Conservation (phyloP, 2,888 invertebrate genomes). For the Acanthococcus lagerstroemiae region DNA sequence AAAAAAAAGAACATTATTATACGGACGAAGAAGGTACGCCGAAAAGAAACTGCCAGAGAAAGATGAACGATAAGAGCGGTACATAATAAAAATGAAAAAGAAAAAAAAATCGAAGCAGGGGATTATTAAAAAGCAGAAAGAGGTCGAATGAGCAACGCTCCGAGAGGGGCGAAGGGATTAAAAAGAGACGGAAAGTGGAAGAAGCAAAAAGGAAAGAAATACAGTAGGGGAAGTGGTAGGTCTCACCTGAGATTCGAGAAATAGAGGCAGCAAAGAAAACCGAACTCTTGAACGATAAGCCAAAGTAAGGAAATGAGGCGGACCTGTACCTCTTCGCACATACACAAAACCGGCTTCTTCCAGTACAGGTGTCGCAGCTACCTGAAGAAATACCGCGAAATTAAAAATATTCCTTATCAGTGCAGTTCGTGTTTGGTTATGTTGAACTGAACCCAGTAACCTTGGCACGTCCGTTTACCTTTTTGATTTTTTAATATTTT, state of each 20-base stretch:
- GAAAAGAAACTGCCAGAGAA: background rate
- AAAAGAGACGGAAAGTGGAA: constrained; percentile 26
- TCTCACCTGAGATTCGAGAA: constrained; percentile 29
- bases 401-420: constrained; percentile 30
- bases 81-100: background rate
- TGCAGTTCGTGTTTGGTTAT: constrained; percentile 17
- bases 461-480: constrained; percentile 29
- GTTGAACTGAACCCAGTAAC: constrained; percentile 31
- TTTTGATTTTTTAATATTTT: constrained; percentile 7
- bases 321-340: constrained; percentile 21
- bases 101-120: background rate
- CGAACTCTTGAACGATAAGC: constrained; percentile 24
- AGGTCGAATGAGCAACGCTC: background rate
- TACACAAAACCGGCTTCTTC: constrained; percentile 22
- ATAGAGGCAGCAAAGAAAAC: constrained; percentile 20
- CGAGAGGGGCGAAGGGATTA: constrained; percentile 21
- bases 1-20: background rate
- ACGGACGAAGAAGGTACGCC: background rate
- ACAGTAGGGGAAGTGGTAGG: constrained; percentile 30
- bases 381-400: constrained; percentile 30
- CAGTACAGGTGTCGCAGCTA: constrained; percentile 30
- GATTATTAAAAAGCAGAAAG: background rate
- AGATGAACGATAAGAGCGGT: background rate
- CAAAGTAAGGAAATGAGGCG: constrained; percentile 28
- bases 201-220: constrained; percentile 8